A percentile compares a stretch with the other conserved stretches of the same genome.
Evolutionary conservation across 2,888 invertebrate species (phyloP).

Genomic region (Conops quadrifasciatus): DNA sequence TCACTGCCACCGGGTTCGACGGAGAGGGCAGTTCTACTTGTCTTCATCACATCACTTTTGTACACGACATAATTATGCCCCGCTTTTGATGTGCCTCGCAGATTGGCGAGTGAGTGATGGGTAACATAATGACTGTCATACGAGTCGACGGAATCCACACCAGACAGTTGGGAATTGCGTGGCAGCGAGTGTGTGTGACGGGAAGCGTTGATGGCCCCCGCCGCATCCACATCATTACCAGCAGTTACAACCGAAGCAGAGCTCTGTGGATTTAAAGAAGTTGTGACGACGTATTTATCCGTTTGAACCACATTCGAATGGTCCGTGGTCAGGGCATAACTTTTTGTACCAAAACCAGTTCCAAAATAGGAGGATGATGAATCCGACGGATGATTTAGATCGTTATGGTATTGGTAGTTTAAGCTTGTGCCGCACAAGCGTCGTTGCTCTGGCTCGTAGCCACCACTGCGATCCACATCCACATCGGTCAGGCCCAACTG

Average conservation of each 20-base stretch:
- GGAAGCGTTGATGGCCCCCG: constrained; percentile 35
- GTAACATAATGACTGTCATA: constrained; percentile 65
- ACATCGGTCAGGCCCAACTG: constrained; percentile 50
- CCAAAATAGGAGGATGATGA: constrained; percentile 63
- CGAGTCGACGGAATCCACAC: constrained; percentile 64
- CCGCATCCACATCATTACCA: constrained; percentile 34
- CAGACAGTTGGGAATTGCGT: constrained; percentile 62
- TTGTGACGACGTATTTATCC: constrained; percentile 61
- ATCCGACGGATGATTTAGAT: constrained; percentile 63
- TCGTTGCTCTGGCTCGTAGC: constrained; percentile 47
- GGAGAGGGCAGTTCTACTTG: constrained; percentile 36
- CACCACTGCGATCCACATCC: constrained; percentile 33
- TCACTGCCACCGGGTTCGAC: constrained; percentile 51
- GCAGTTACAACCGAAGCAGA: constrained; percentile 50
- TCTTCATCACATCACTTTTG: constrained; percentile 51
- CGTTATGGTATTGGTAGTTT: constrained; percentile 59
- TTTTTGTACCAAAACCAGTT: constrained; percentile 55
- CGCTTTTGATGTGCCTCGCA: constrained; percentile 45
- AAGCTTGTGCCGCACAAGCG: constrained; percentile 42
- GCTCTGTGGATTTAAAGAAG: constrained; percentile 61
- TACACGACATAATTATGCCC: constrained; percentile 55
- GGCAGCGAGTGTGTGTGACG: constrained; percentile 62
- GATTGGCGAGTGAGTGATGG: constrained; percentile 55
- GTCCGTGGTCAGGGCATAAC: constrained; percentile 49
- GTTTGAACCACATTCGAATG: constrained; percentile 58